Evolutionary conservation across 2,797 vertebrate genomes (phyloP).

Genomic region (Synanceia verrucosa): DNA sequence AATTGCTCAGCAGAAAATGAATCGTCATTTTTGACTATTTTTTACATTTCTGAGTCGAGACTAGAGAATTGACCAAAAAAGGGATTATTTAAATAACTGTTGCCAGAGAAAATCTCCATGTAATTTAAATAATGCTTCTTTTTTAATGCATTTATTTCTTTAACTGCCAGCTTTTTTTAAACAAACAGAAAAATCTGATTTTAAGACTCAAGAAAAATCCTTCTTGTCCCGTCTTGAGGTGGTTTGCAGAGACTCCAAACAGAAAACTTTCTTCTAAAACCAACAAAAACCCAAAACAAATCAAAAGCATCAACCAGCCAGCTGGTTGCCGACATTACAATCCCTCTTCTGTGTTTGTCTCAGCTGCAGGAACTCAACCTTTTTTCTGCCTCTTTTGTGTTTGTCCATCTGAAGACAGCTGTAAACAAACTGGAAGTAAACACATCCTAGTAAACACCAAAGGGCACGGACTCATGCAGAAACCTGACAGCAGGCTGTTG

Average conservation of each 20-base stretch:
- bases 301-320: slow-evolving; percentile 64
- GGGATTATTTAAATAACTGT: background rate
- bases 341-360: slow-evolving; percentile 5
- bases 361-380: background rate
- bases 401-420: slow-evolving; percentile 8
- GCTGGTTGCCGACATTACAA: slow-evolving; percentile 48
- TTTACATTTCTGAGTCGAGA: background rate
- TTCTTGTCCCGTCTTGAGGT: background rate
- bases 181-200: slow-evolving; percentile 14
- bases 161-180: background rate
- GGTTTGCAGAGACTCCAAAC: slow-evolving; percentile 5
- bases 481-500: background rate
- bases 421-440: slow-evolving; percentile 27
- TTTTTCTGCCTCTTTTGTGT: slow-evolving; percentile 16
- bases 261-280: slow-evolving; percentile 7
- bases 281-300: background rate
- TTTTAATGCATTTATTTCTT: background rate
- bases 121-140: background rate
- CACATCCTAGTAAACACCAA: slow-evolving; percentile 7
- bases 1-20: background rate
- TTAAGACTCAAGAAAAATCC: slow-evolving; percentile 22
- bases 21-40: background rate
- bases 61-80: background rate
- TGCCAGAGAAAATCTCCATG: background rate
- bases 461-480: background rate